phyloP scores from a whole-genome alignment of 1,140 invertebrate genomes.

The Sinonovacula constricta region DNA sequence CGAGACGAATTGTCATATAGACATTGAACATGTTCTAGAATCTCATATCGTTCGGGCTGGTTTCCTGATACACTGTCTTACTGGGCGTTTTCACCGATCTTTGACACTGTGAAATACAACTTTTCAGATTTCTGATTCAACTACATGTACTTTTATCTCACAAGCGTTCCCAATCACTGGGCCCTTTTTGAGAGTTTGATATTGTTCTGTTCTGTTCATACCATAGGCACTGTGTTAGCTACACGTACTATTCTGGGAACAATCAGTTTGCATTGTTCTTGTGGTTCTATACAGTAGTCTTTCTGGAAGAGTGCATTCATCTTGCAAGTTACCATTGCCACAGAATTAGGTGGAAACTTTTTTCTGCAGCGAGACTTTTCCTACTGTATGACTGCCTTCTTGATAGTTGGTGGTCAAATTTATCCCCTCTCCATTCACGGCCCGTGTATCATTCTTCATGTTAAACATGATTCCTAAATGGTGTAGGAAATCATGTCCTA shows the following conservation, averaged over 20 bases:
- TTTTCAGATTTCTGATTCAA: too few relatives aligned
- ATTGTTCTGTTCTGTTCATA: slow-evolving; percentile 27
- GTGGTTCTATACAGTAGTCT: slow-evolving; percentile 14
- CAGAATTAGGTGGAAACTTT: slow-evolving; percentile 20
- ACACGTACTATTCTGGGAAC: slow-evolving; percentile 8
- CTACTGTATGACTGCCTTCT: too few relatives aligned
- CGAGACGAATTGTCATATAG: too few relatives aligned
- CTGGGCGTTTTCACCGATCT: too few relatives aligned
- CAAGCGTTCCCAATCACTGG: slow-evolving; percentile 9
- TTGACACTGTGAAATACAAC: too few relatives aligned
- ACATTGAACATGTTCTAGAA: too few relatives aligned
- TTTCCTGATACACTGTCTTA: too few relatives aligned
- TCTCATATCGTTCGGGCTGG: too few relatives aligned
- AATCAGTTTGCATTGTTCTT: background rate
- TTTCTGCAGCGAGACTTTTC: too few relatives aligned
- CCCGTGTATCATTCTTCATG: too few relatives aligned
- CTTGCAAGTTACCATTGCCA: slow-evolving; percentile 3
- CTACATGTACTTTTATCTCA: background rate
- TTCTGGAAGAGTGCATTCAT: background rate
- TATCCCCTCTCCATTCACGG: slow-evolving; percentile 3
- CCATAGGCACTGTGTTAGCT: background rate
- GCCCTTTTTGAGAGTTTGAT: slow-evolving; percentile 15
- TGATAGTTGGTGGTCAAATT: background rate
- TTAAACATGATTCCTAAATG: too few relatives aligned
- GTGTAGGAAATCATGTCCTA: slow-evolving; percentile 21